Conservation (phyloP, 2,113 vertebrate genomes). For the Hypocryptadius cinnamomeus region DNA sequence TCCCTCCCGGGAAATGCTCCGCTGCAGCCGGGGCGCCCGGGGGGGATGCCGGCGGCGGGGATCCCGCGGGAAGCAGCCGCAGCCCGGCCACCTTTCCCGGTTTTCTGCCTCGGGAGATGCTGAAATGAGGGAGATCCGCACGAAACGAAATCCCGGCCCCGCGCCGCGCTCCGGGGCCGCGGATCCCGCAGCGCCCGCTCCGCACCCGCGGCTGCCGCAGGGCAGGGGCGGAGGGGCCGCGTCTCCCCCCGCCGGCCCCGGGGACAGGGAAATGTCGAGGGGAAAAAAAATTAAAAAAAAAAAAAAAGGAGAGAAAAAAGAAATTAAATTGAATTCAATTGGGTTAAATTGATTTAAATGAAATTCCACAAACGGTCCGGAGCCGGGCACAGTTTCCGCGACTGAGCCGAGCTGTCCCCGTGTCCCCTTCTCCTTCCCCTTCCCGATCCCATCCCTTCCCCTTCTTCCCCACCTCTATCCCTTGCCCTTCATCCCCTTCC, state of each 20-base stretch:
- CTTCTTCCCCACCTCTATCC: too few relatives aligned
- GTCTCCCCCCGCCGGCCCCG: neutral
- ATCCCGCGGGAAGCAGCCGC: neutral
- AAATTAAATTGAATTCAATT: neutral
- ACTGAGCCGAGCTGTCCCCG: neutral
- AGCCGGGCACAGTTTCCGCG: neutral
- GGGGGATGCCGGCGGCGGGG: neutral
- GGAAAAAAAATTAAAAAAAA: fast-evolving
- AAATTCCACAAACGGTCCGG: neutral
- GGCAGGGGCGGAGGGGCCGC: neutral
- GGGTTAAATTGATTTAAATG: neutral
- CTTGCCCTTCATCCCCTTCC: too few relatives aligned
- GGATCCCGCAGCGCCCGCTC: neutral
- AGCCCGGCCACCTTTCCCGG: neutral
- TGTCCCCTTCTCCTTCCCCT: neutral
- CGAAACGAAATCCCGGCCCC: conserved; percentile 1
- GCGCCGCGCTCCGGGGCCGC: neutral
- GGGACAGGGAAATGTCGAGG: neutral
- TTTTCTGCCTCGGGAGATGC: neutral
- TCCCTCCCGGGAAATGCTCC: neutral
- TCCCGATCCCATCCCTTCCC: neutral
- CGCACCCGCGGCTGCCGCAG: neutral
- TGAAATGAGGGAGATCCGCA: neutral
- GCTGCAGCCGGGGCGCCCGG: fast-evolving
- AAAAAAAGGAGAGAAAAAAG: too few relatives aligned